Evolutionary conservation across 2,113 vertebrate genomes (phyloP), one percentile per base, ranked within the genome.

Genomic region (chimpanzee (Pan troglodytes)): DNA sequence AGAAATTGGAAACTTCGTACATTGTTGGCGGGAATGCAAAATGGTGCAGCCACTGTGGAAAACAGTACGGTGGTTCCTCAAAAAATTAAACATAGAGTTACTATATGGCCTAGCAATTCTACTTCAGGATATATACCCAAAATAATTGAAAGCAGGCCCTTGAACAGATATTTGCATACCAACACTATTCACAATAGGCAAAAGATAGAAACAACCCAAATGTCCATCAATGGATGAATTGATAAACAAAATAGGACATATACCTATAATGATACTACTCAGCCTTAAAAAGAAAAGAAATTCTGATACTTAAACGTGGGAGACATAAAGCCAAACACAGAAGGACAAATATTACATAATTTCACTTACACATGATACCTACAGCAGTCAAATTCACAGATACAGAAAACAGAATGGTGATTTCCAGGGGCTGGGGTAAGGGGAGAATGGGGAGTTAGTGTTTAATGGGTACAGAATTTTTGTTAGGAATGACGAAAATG

Each of bases 11-110:
- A 86, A 8, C 8, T 7, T 35, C 43, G 4, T 82, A 14, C 22
- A 59, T 20, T 59, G 6, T 75, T 81, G 57, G 23, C 80, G 27
- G 50, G 11, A 80, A 67, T 45, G 8, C 87, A 90, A 81, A 50
- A 81, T 90, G 70, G 43, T 67, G 10, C 23, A 93, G 30, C 40
- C 50, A 23, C 64, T 85, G 20, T 93, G 20, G 40, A 82, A 79
- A 80, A 86, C 22, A 80, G n/a, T 48, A 90, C 87, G 38, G 35
- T 22, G 38, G 38, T 57, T 78, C 48, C 70, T 84, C 68, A 68
- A 83, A 76, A 96, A 84, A 30, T 67, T 82, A 83, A 95, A 93
- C 12, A 68, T 76, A 75, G 35, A 70, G 88, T 76, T 93, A 88
- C 18, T 32, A 48, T 50, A 50, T 88, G 55, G 57, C 40, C 40